phyloP scores from a whole-genome alignment of 2,888 invertebrate genomes.

The Hypsopygia costalis region DNA sequence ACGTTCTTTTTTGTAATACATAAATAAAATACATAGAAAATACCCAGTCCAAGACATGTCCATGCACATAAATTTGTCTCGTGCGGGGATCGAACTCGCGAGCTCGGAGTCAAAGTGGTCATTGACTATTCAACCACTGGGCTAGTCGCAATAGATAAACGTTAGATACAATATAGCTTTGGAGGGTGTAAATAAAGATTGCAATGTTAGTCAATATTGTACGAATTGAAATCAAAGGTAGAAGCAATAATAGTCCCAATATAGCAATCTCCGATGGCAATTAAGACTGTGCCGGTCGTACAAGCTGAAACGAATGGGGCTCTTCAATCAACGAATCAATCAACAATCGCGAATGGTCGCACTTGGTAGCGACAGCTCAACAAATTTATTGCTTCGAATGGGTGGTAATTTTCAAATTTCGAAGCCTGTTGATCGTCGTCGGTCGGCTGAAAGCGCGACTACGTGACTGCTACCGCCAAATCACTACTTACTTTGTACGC shows the following conservation, averaged over 20 bases:
- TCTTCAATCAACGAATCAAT: slow-evolving; percentile 81
- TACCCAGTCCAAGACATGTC: too few relatives aligned
- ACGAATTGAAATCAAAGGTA: slow-evolving; percentile 26
- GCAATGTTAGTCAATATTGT: slow-evolving; percentile 2
- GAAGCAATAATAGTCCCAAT: slow-evolving; percentile 50
- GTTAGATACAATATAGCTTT: too few relatives aligned
- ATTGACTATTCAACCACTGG: too few relatives aligned
- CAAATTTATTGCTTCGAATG: slow-evolving; percentile 72
- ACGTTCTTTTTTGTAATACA: too few relatives aligned
- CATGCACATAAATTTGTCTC: too few relatives aligned
- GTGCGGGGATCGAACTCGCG: too few relatives aligned
- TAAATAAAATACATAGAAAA: too few relatives aligned
- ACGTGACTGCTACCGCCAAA: slow-evolving; percentile 19
- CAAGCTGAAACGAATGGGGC: slow-evolving; percentile 72
- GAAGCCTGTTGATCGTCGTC: slow-evolving; percentile 61
- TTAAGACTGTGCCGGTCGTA: slow-evolving; percentile 67
- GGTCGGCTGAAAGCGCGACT: not conserved
- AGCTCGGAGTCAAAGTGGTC: too few relatives aligned
- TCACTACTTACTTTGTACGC: slow-evolving; percentile 14
- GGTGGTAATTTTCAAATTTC: slow-evolving; percentile 74
- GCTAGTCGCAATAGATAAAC: too few relatives aligned
- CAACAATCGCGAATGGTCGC: slow-evolving; percentile 74
- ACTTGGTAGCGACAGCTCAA: slow-evolving; percentile 74
- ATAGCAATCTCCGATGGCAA: slow-evolving; percentile 72
- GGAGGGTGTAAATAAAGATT: too few relatives aligned